Evolutionary conservation across 1,140 invertebrate genomes (phyloP).

Genomic region (Aradophagus sp.): DNA sequence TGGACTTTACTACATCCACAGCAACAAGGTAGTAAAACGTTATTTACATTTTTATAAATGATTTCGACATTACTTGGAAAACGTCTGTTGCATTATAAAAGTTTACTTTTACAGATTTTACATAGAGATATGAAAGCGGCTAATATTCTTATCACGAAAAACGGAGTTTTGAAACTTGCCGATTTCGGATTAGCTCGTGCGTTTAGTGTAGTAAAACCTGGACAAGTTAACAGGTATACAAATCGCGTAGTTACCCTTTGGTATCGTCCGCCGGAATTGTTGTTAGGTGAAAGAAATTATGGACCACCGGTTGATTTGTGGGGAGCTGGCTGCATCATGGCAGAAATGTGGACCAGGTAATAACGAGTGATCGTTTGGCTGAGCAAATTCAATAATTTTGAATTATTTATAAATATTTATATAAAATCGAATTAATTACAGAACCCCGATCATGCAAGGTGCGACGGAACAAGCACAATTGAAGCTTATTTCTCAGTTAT

Average conservation of each 20-base stretch:
- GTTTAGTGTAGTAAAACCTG: slow-evolving; percentile 88
- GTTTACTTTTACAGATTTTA: slow-evolving; percentile 81
- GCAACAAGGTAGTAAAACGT: slow-evolving; percentile 80
- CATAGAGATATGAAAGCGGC: slow-evolving; percentile 99
- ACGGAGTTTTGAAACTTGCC: slow-evolving; percentile 92
- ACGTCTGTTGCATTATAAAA: too few species aligned
- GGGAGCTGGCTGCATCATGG: slow-evolving; percentile 99
- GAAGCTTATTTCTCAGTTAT: slow-evolving; percentile 95
- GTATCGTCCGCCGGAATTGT: slow-evolving; percentile 94
- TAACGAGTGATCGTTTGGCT: too few species aligned
- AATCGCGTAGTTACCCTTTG: slow-evolving; percentile 97
- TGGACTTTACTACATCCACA: slow-evolving; percentile 89
- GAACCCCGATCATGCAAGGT: slow-evolving; percentile 89
- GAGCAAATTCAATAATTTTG: too few species aligned
- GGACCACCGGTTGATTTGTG: slow-evolving; percentile 98
- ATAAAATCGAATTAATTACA: slow-evolving; percentile 17
- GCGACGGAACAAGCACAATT: slow-evolving; percentile 97
- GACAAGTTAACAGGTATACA: slow-evolving; percentile 90
- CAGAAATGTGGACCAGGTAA: slow-evolving; percentile 97
- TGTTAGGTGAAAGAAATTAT: slow-evolving; percentile 95
- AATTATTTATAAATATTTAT: too few species aligned
- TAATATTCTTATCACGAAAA: slow-evolving; percentile 98
- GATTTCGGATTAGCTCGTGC: slow-evolving; percentile 95
- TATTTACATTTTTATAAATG: too few species aligned
- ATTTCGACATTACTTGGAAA: too few species aligned